Evolutionary conservation across 2,113 vertebrate genomes (phyloP), one percentile per base, ranked within the genome.

Genomic region (Embiotoca jacksoni): DNA sequence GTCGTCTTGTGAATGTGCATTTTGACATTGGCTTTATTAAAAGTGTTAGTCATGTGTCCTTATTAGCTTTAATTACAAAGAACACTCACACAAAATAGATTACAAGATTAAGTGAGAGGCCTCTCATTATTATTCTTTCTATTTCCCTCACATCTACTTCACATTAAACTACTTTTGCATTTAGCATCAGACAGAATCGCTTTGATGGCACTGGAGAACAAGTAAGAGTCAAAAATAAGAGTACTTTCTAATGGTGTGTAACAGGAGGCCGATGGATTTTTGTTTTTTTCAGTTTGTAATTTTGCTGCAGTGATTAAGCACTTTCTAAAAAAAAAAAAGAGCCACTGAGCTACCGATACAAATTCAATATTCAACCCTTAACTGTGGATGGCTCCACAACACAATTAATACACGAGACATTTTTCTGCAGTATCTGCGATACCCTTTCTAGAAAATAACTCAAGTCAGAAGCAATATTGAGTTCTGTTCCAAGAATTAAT

Each of bases 291-390:
- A 10, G 56, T 64, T 32, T 58, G n/a, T 56, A 52, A 46, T 60
- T 82, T 44, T 69, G 69, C 61, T 44, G 71, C 71, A 70, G 59
- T 73, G 73, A 83, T 80, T 41, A 78, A 82, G 75, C 57, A 35
- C 3, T 35, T 66, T 60, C 73, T 54, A 68, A 72, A 83, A 68
- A 60, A 68, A 60, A 85, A 82, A 23, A 23, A 65, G 69, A 84
- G 55, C 41, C 33, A 58, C 15, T 31, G 59, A 70, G 62, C 32
- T 11, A 55, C 72, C 69, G 77, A 89, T 87, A 75, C 83, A 88
- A 85, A 85, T 89, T 88, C 83, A 88, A 82, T 87, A 84, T 16
- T 58, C 7, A n/a, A 78, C 61, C 62, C 37, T 72, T 11, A 11
- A 55, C 30, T 16, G 74, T 57, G 16, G 13, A 62, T 57, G 61